Evolutionary conservation across 2,113 vertebrate genomes (phyloP).

Genomic region (Craseonycteris thonglongyai): DNA sequence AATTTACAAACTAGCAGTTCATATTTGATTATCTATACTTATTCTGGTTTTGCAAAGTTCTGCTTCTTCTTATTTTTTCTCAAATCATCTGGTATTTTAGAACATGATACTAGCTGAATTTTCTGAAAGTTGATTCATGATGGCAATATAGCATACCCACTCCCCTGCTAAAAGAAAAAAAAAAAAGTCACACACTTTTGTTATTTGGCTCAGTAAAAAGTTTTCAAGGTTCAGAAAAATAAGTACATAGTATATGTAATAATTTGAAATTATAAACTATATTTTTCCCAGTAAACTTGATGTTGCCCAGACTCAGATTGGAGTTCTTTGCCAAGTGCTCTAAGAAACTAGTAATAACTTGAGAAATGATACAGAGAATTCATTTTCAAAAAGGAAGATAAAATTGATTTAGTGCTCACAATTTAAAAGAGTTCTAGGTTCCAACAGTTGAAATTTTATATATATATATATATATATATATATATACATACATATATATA

Average conservation of each 20-base stretch:
- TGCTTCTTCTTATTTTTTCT: not conserved
- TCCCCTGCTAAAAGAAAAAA: not conserved
- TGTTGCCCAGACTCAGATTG: not conserved
- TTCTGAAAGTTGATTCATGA: not conserved
- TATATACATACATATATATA: no score
- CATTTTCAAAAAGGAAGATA: not conserved
- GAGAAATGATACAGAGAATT: not conserved
- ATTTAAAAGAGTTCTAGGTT: not conserved
- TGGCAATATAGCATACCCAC: not conserved
- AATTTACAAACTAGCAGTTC: not conserved
- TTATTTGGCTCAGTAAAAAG: not conserved
- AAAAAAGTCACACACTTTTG: not conserved
- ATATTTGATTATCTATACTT: not conserved
- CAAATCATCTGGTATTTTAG: not conserved
- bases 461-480: no score
- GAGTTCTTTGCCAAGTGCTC: not conserved
- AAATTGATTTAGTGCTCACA: not conserved
- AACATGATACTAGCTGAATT: not conserved
- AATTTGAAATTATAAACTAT: not conserved
- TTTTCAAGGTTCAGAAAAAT: not conserved
- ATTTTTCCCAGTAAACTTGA: conserved; percentile 5
- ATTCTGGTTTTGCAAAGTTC: not conserved
- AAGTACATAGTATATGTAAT: not conserved
- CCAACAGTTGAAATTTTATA: no score
- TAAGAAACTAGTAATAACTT: not conserved